phyloP scores from a whole-genome alignment of 2,888 invertebrate species.

The Pheosia gnoma region DNA sequence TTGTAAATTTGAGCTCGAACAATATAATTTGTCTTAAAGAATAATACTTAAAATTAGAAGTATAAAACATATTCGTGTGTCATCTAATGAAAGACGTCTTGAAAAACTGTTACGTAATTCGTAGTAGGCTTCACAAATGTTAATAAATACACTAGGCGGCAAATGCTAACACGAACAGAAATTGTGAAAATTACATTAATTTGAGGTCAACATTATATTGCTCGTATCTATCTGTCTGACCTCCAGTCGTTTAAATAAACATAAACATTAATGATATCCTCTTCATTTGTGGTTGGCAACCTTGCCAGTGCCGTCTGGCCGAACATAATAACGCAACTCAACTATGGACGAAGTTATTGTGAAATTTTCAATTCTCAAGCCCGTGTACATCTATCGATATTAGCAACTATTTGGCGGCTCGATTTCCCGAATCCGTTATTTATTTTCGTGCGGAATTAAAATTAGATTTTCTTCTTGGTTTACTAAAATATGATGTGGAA shows the following conservation, averaged over 20 bases:
- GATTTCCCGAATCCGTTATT: not conserved
- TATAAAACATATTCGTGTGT: too few relatives aligned
- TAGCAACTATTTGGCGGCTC: not conserved
- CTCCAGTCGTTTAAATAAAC: conserved; percentile 24
- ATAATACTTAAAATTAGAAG: too few relatives aligned
- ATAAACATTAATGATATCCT: conserved; percentile 37
- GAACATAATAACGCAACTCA: conserved; percentile 26
- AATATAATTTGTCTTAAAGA: too few relatives aligned
- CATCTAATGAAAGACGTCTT: too few relatives aligned
- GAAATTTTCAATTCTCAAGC: conserved; percentile 24
- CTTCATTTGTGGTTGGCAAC: conserved; percentile 31
- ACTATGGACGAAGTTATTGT: conserved; percentile 34
- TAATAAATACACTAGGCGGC: not conserved
- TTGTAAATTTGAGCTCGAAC: too few relatives aligned
- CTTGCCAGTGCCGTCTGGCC: conserved; percentile 24
- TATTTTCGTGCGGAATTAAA: not conserved
- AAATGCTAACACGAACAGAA: not conserved
- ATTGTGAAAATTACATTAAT: conserved; percentile 4
- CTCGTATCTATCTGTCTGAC: conserved; percentile 18
- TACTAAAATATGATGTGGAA: not conserved
- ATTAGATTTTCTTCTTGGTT: not conserved
- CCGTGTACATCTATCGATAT: not conserved
- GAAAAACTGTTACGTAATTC: too few relatives aligned
- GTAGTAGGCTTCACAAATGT: too few relatives aligned
- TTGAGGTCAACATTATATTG: conserved; percentile 7